Evolutionary conservation across 2,888 invertebrate genomes (phyloP), one percentile per base, ranked within the genome.

Genomic region (Epinotia brunnichana): DNA sequence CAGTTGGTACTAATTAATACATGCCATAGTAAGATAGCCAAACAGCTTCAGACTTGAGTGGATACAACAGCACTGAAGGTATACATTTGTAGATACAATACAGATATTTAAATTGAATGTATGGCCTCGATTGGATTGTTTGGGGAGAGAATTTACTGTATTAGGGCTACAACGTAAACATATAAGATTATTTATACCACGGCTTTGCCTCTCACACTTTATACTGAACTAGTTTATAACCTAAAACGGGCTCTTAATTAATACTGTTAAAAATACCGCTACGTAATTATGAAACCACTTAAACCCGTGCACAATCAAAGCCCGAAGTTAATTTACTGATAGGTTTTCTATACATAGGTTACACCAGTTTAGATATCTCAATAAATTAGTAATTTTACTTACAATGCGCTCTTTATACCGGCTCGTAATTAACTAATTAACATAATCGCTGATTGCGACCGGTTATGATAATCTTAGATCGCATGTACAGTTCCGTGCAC

Each of bases 401-500:
- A 84, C 83, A 85, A 83, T 87, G 81, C 81, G 82, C 79, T 84
- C 82, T 83, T 83, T 82, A 82, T 81, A 82, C 80, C 77, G 77
- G 78, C 80, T 83, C 78, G 48, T 69, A 69, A 63, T 73, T 69
- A 73, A 78, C 80, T 82, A 85, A 88, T 89, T 87, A 86, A 76
- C 85, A 87, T 88, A 87, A 87, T 87, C 82, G 81, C 79, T 79
- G 83, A 82, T 82, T 78, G 77, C 78, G 80, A 87, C 89, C 83
- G 83, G 89, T 90, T 90, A 87, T 87, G 87, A 75, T 87, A 87
- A 87, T 84, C 76, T 73, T 79, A 77, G 80, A 86, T 85, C 81
- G 78, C 77, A 82, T 70, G 80, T 82, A 85, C 83, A 79, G 77
- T 81, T 79, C 77, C 75, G 75, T 70, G 76, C 82, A 77, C 13